These are phyloP conservation scores for Hyalella azteca DNA, from an alignment of 2,888 invertebrate species.

Conservation along the genomic window DNA sequence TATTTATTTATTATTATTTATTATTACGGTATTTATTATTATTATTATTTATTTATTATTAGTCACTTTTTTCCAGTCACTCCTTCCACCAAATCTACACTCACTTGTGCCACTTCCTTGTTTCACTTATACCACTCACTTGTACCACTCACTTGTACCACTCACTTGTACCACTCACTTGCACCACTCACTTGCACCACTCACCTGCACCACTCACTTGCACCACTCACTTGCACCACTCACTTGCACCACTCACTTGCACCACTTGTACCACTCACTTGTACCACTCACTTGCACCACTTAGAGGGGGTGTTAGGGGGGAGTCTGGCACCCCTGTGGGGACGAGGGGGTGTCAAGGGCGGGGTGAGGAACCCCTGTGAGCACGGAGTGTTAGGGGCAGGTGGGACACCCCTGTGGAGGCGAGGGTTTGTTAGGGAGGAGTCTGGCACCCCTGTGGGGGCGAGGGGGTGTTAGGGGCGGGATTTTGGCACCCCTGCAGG, in stretches of 20 bases:
- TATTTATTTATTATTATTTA: too few species aligned
- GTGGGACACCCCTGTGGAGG: too few species aligned
- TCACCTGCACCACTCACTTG: background rate
- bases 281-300: slow-evolving; percentile 70
- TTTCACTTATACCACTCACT: background rate
- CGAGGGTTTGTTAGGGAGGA: too few species aligned
- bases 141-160: background rate
- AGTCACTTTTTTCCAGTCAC: too few species aligned
- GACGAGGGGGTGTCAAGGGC: slow-evolving; percentile 80
- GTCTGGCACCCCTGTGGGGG: slow-evolving; percentile 77
- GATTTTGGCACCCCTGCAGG: slow-evolving; percentile 89
- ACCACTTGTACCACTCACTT: background rate
- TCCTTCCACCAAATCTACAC: too few species aligned
- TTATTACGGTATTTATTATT: too few species aligned
- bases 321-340: slow-evolving; percentile 77
- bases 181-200: background rate
- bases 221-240: background rate
- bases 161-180: background rate
- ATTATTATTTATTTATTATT: too few species aligned
- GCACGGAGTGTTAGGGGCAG: slow-evolving; percentile 89
- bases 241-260: slow-evolving; percentile 31
- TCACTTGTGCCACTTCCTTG: too few species aligned
- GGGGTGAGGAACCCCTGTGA: slow-evolving; percentile 88
- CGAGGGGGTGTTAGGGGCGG: slow-evolving; percentile 80
- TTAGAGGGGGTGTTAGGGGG: too few species aligned